A percentile compares a stretch with the other conserved stretches of the same genome.
Evolutionary conservation across 1,140 invertebrate genomes (phyloP).

Genomic region (Drosophila navojoa): DNA sequence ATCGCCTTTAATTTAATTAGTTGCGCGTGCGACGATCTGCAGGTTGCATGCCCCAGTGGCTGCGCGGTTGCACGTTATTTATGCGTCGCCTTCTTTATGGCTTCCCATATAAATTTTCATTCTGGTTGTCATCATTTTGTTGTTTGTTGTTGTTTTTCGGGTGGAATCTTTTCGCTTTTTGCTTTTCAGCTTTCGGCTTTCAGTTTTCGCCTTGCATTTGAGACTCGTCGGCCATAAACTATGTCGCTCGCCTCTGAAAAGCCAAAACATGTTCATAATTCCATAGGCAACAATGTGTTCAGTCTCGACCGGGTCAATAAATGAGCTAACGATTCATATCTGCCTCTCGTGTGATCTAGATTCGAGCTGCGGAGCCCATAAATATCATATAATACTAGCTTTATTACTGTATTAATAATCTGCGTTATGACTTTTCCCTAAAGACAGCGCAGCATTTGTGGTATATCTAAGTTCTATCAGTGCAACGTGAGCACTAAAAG

Average conservation of each 20-base stretch:
- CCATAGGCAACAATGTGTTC: constrained; percentile 15
- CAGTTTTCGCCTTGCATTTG: constrained; percentile 27
- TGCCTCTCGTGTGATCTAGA: not conserved
- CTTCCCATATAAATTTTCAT: constrained; percentile 80
- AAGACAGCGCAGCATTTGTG: no score
- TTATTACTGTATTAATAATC: not conserved
- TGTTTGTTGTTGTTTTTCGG: constrained; percentile 10
- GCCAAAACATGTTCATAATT: constrained; percentile 12
- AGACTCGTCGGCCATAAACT: constrained; percentile 55
- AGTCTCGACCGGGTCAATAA: not conserved
- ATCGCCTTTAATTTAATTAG: constrained; percentile 78
- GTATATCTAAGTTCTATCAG: no score
- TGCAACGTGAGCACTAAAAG: no score
- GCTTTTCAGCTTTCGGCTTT: constrained; percentile 15
- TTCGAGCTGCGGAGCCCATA: not conserved
- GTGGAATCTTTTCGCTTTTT: constrained; percentile 33
- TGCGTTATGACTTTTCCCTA: no score
- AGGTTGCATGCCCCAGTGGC: constrained; percentile 70
- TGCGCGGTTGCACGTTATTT: constrained; percentile 60
- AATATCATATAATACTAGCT: not conserved
- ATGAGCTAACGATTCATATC: not conserved
- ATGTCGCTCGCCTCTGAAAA: constrained; percentile 11
- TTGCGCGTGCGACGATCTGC: constrained; percentile 68
- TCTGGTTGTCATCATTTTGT: constrained; percentile 67
- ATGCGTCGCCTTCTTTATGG: constrained; percentile 76